Evolutionary conservation across 1,140 invertebrate species (phyloP).

Genomic region (Zaprionus kolodkinae): DNA sequence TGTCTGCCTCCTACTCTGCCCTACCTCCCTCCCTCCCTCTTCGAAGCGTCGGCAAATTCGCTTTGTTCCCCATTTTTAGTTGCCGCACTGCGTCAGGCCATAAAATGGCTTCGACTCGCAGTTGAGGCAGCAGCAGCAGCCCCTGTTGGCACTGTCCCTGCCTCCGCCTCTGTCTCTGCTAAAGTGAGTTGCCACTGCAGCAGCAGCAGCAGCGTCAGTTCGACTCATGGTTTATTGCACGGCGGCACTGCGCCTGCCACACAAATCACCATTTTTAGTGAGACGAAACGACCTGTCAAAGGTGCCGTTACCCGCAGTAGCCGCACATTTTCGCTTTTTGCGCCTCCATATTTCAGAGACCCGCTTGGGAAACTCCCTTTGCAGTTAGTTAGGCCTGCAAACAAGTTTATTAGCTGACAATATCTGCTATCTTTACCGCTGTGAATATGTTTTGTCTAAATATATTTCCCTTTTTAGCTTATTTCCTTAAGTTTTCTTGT

Average conservation of each 20-base stretch:
- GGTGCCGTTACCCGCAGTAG: constrained; percentile 45
- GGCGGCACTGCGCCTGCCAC: constrained; percentile 41
- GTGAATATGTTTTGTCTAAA: neutral
- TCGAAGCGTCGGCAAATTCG: neutral
- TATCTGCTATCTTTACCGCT: neutral
- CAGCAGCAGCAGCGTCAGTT: constrained; percentile 9
- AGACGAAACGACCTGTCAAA: constrained; percentile 65
- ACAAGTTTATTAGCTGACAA: constrained; percentile 4
- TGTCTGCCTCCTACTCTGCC: neutral
- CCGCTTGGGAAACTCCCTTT: neutral
- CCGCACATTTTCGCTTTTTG: constrained; percentile 6
- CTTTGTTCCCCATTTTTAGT: constrained; percentile 29
- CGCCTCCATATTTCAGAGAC: neutral
- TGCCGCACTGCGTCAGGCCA: constrained; percentile 8
- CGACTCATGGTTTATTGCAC: constrained; percentile 37
- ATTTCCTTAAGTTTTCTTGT: neutral
- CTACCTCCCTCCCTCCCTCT: neutral
- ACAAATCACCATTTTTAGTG: constrained; percentile 70
- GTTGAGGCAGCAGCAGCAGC: neutral
- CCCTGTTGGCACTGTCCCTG: neutral
- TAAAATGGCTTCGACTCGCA: constrained; percentile 41
- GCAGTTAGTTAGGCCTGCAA: neutral
- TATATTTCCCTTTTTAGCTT: neutral
- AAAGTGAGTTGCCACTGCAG: neutral
- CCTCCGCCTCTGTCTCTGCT: neutral